Conservation (phyloP, 2,888 invertebrate species). For the Campoletis raptor region DNA sequence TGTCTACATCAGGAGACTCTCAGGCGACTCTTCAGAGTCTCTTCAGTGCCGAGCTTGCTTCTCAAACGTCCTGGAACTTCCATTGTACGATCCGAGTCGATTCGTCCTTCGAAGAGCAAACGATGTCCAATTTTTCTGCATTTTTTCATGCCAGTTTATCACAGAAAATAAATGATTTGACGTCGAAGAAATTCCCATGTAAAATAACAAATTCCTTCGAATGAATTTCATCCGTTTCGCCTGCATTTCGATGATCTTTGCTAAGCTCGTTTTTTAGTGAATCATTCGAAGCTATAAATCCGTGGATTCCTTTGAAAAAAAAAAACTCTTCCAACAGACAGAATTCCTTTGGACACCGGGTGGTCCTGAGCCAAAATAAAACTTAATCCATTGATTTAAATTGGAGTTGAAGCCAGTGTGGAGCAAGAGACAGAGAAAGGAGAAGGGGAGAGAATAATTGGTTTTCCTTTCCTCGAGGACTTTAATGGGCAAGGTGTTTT, state of each 20-base stretch:
- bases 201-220: not conserved
- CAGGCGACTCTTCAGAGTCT: constrained; percentile 52
- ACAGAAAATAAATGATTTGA: not conserved
- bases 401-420: constrained; percentile 16
- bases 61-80: not conserved
- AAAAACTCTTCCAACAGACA: constrained; percentile 16
- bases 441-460: constrained; percentile 41
- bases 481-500: constrained; percentile 61
- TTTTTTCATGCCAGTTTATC: not conserved
- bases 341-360: constrained; percentile 23
- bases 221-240: not conserved
- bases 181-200: not conserved
- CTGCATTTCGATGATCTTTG: not conserved
- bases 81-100: constrained; percentile 8
- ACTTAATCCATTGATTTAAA: constrained; percentile 46
- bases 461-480: constrained; percentile 43
- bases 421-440: not conserved
- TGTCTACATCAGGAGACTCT: constrained; percentile 62
- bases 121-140: not conserved
- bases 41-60: not conserved
- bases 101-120: constrained; percentile 3
- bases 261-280: not conserved
- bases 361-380: constrained; percentile 38
- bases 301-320: not conserved
- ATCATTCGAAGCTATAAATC: not conserved